Evolutionary conservation across 2,888 invertebrate genomes (phyloP).

Genomic region (Cataglyphis albicans): DNA sequence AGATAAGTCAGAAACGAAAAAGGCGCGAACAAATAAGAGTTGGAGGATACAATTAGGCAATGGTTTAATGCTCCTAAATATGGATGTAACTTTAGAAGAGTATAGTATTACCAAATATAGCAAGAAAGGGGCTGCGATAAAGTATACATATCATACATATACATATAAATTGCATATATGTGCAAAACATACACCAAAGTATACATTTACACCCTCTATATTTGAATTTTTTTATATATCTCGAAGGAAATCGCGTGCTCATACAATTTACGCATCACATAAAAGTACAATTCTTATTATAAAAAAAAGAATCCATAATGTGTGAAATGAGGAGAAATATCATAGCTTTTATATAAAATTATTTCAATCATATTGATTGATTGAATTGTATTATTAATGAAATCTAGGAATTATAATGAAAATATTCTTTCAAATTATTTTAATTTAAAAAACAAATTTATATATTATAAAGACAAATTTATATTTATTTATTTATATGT

Average conservation of each 20-base stretch:
- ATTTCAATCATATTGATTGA: not conserved
- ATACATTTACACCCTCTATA: constrained; percentile 12
- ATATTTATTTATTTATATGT: too few species aligned
- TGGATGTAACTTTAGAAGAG: constrained; percentile 81
- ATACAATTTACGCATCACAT: not conserved
- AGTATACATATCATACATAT: constrained; percentile 18
- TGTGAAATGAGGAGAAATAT: not conserved
- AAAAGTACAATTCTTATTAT: not conserved
- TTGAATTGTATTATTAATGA: not conserved
- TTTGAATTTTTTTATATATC: constrained; percentile 11
- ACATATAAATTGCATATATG: constrained; percentile 19
- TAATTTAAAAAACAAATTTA: not conserved
- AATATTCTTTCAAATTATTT: not conserved
- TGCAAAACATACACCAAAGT: constrained; percentile 8
- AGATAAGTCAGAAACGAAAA: constrained; percentile 29
- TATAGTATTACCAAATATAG: constrained; percentile 82
- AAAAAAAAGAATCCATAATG: not conserved
- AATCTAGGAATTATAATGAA: not conserved
- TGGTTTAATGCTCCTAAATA: constrained; percentile 78
- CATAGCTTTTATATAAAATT: not conserved
- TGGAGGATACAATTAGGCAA: constrained; percentile 76
- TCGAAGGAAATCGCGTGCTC: not conserved
- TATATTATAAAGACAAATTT: not conserved
- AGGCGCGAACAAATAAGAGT: constrained; percentile 34
- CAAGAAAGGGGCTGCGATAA: constrained; percentile 53